These are phyloP conservation scores for Dolichotis patagonum DNA, from an alignment of 2,113 vertebrate species.

Conservation along the genomic window DNA sequence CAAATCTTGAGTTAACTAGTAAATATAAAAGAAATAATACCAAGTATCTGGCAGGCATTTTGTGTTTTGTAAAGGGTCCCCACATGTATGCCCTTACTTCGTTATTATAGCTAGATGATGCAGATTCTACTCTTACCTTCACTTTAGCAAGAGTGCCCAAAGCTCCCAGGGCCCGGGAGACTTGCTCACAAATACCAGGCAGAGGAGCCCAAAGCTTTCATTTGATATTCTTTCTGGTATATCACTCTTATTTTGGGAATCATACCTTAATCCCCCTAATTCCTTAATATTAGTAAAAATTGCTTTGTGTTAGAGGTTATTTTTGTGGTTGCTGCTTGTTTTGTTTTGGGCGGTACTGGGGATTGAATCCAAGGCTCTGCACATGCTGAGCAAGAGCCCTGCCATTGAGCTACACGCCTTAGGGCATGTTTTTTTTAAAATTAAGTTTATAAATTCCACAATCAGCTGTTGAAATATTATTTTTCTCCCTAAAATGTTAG, in stretches of 20 bases:
- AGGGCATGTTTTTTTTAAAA: background rate
- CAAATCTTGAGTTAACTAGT: background rate
- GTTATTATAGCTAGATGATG: background rate
- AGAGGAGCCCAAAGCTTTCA: background rate
- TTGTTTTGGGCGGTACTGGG: background rate
- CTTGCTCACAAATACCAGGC: background rate
- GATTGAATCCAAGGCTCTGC: background rate
- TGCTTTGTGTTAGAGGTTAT: background rate
- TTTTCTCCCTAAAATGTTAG: slow-evolving; percentile 39
- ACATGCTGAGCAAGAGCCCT: background rate
- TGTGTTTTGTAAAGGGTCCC: slow-evolving; percentile 16
- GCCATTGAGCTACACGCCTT: background rate
- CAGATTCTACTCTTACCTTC: background rate
- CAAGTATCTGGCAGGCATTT: background rate
- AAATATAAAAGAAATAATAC: slow-evolving; percentile 45
- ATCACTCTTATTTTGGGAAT: background rate
- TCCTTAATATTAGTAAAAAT: slow-evolving; percentile 14
- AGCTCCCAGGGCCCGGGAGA: background rate
- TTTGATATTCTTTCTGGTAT: background rate
- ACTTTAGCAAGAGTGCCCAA: background rate
- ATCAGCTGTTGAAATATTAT: slow-evolving; percentile 11
- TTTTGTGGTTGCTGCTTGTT: background rate
- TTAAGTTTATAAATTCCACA: background rate
- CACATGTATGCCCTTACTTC: background rate
- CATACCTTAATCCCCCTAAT: slow-evolving; percentile 33